A percentile compares a stretch with the other conserved stretches of the same genome.
These are phyloP conservation scores for Mobula birostris DNA, from an alignment of 2,113 vertebrate genomes.

Conservation along the genomic window DNA sequence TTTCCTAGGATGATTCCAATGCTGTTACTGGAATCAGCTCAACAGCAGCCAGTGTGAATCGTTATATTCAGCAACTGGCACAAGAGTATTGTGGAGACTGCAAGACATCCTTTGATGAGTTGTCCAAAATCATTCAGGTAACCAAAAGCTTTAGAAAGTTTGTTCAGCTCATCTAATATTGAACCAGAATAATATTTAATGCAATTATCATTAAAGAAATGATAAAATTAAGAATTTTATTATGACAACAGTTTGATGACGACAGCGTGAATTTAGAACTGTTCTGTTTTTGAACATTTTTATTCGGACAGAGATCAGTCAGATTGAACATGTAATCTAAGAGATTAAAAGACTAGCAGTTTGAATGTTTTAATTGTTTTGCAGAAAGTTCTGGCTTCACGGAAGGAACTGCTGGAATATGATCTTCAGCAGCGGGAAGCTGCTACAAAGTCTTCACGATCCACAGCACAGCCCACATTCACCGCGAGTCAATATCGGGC, in stretches of 20 bases:
- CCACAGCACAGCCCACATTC: constrained; percentile 77
- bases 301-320: background rate
- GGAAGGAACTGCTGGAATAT: constrained; percentile 92
- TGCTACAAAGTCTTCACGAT: constrained; percentile 82
- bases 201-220: background rate
- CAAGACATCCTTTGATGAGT: constrained; percentile 94
- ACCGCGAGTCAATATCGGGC: constrained; percentile 94
- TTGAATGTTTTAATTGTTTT: background rate
- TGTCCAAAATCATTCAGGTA: constrained; percentile 98
- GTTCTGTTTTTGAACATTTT: background rate
- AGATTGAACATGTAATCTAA: background rate
- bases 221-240: background rate
- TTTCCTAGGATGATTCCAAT: constrained; percentile 76
- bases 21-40: constrained; percentile 77
- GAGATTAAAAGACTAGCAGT: background rate
- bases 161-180: background rate
- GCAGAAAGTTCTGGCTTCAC: constrained; percentile 98
- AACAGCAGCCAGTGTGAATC: constrained; percentile 87
- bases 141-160: background rate
- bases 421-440: constrained; percentile 94
- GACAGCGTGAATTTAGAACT: background rate
- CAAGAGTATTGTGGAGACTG: constrained; percentile 97
- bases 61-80: constrained; percentile 94
- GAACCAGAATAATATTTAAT: background rate
- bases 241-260: too few relatives aligned